These are phyloP conservation scores for Eristalis intricaria DNA, from an alignment of 2,888 invertebrate genomes.

Conservation along the genomic window DNA sequence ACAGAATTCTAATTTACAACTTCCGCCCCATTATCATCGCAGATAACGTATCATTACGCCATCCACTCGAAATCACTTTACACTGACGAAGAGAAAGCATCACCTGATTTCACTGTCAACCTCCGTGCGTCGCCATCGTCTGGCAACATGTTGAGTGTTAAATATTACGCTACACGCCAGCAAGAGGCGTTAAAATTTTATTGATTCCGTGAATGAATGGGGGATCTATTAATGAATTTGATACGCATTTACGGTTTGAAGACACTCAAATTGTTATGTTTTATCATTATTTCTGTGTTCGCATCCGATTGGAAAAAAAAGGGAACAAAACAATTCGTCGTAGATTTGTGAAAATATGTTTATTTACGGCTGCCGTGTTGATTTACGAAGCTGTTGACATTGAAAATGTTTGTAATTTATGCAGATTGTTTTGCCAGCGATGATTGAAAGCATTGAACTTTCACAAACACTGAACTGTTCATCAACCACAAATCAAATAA, in stretches of 20 bases:
- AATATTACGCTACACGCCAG: not conserved
- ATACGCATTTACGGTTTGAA: constrained; percentile 15
- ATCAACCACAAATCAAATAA: not conserved
- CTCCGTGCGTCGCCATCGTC: no score
- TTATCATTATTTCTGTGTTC: not conserved
- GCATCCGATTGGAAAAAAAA: not conserved
- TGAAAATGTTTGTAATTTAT: not conserved
- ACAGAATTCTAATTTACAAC: no score
- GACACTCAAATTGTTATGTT: not conserved
- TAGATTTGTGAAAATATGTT: constrained; percentile 10
- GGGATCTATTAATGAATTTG: constrained; percentile 19
- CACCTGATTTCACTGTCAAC: not conserved
- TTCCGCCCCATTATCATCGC: no score
- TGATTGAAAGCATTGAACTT: not conserved
- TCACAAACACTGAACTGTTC: no score
- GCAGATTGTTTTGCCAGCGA: not conserved
- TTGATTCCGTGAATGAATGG: not conserved
- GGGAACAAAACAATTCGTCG: constrained; percentile 7
- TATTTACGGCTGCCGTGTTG: not conserved
- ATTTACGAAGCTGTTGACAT: not conserved
- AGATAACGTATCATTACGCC: no score
- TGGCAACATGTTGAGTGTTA: not conserved
- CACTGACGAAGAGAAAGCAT: not conserved
- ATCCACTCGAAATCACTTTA: not conserved
- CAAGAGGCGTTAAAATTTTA: not conserved